These are phyloP conservation scores for Synanthedon formicaeformis DNA, from an alignment of 2,888 invertebrate genomes.

Conservation along the genomic window DNA sequence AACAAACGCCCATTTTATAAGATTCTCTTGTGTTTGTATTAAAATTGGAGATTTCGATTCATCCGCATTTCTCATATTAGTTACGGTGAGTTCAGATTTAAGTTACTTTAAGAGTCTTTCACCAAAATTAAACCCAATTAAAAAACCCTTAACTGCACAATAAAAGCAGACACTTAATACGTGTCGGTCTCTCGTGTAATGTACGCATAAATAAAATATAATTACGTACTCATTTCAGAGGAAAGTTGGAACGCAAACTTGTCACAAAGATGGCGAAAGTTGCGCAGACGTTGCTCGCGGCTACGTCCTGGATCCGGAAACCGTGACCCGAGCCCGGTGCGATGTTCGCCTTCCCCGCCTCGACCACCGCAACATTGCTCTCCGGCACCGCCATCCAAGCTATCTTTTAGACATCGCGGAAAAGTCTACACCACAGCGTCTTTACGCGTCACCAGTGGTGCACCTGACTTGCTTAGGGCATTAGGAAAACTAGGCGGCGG, in stretches of 20 bases:
- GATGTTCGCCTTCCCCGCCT: conserved; percentile 70
- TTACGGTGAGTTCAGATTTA: too few relatives aligned
- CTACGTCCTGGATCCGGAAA: conserved; percentile 74
- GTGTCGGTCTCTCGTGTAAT: background rate
- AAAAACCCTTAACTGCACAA: background rate
- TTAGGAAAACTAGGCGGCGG: conserved; percentile 79
- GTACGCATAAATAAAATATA: background rate
- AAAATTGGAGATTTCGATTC: too few relatives aligned
- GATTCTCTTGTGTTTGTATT: too few relatives aligned
- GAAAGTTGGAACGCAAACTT: conserved; percentile 81
- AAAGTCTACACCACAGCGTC: conserved; percentile 66
- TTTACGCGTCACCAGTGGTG: conserved; percentile 65
- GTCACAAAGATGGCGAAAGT: conserved; percentile 80
- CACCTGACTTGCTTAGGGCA: conserved; percentile 76
- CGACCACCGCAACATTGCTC: conserved; percentile 62
- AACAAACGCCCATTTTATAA: too few relatives aligned
- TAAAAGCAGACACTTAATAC: background rate
- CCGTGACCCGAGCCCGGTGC: conserved; percentile 66
- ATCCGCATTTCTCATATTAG: too few relatives aligned
- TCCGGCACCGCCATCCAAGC: conserved; percentile 56
- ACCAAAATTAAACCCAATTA: too few relatives aligned
- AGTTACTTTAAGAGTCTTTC: too few relatives aligned
- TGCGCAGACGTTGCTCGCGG: conserved; percentile 77
- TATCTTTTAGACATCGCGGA: conserved; percentile 60
- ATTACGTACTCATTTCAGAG: conserved; percentile 59